phyloP scores from a whole-genome alignment of 2,797 vertebrate species.

The Microctenopoma lineatum region DNA sequence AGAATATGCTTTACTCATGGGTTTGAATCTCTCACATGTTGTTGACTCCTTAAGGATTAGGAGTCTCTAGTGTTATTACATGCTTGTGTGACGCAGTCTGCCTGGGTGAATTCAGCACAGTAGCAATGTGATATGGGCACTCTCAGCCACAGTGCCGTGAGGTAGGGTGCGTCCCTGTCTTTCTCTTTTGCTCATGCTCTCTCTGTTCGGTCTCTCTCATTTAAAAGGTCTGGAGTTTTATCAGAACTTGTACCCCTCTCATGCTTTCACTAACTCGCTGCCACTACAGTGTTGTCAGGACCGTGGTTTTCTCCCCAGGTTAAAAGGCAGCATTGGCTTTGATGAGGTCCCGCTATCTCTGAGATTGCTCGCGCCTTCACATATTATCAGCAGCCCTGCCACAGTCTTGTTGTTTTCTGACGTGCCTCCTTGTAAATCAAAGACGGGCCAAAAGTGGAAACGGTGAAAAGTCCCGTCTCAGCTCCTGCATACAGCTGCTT shows the following conservation, averaged over 20 bases:
- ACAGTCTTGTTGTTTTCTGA: constrained; percentile 4
- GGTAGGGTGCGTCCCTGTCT: constrained; percentile 76
- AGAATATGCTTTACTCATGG: constrained; percentile 36
- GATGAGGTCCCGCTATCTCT: constrained; percentile 26
- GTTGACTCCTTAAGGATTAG: constrained; percentile 61
- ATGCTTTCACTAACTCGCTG: constrained; percentile 44
- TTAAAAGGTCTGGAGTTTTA: constrained; percentile 54
- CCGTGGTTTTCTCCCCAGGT: neutral
- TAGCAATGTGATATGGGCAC: constrained; percentile 73
- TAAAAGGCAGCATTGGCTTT: constrained; percentile 19
- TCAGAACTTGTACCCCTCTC: constrained; percentile 52
- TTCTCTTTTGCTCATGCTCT: constrained; percentile 35
- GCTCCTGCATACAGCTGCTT: constrained; percentile 2
- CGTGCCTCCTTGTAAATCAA: constrained; percentile 30
- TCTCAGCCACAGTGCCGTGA: constrained; percentile 73
- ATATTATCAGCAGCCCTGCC: constrained; percentile 16
- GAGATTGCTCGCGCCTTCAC: constrained; percentile 14
- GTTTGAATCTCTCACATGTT: constrained; percentile 56
- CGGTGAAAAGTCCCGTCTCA: constrained; percentile 13
- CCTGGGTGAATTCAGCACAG: constrained; percentile 56
- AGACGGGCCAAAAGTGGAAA: constrained; percentile 17
- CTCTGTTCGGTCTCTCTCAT: constrained; percentile 31
- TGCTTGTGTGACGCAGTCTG: constrained; percentile 64
- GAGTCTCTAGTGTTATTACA: constrained; percentile 65
- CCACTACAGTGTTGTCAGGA: constrained; percentile 16